Evolutionary conservation across 2,888 invertebrate species (phyloP), one percentile per base, ranked within the genome.

Genomic region (Ferdinandea cuprea): DNA sequence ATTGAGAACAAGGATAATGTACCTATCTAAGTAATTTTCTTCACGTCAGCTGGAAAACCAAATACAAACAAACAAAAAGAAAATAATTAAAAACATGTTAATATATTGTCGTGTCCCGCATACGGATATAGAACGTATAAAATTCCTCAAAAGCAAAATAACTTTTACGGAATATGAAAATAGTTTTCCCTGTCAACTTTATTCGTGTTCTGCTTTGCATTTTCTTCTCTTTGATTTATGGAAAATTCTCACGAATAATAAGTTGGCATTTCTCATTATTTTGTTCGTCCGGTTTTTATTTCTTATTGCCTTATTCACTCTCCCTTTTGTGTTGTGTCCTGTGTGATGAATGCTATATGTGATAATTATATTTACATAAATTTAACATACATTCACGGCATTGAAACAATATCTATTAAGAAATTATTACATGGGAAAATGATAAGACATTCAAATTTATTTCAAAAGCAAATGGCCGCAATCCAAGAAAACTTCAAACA

Each of bases 111-210:
- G 81, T 77, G 81, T 66, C 71, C 54, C 71, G 81, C 81, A 81
- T 77, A 61, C 71, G 81, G 81, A 44, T 19, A 21, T 44, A 9
- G 21, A 44, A 44, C 19, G 44, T 17, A 77, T 72, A 66, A 56
- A 77, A 81, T 77, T 76, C 65, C 76, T 30, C 52, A 52, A 59
- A 80, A n/a, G 63, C 52, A 3, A 66, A 81, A 76, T 81, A 65
- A 69, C 59, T 76, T 71, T 65, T n/a, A 72, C 54, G 59, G 77
- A 61, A 77, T 81, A 77, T 72, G 66, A 59, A 61, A 81, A 81
- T 81, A 81, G 81, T 81, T 81, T 81, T 72, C 54, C 42, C 66
- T 81, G 81, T 81, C 81, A 81, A 81, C 71, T 77, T 81, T 81
- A 77, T 77, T 77, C 71, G 81, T 77, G 81, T 81, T 81, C 56